A percentile compares a stretch with the other conserved stretches of the same genome.
Evolutionary conservation across 2,888 invertebrate genomes (phyloP).

Genomic region (Stictocephala bisonia): DNA sequence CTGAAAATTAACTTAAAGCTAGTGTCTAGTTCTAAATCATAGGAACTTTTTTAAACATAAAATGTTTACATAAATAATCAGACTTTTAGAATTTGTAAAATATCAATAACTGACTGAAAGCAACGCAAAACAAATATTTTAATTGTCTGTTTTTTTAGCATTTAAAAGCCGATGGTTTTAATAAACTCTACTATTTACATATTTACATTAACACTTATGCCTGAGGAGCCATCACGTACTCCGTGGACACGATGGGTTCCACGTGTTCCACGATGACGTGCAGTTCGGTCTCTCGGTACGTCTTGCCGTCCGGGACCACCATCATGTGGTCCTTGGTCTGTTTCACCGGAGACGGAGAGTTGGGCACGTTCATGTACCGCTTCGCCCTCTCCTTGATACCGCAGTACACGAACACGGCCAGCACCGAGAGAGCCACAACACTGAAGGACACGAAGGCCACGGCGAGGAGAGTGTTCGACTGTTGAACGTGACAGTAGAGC

Average conservation of each 20-base stretch:
- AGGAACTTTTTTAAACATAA: too few species aligned
- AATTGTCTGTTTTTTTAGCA: too few species aligned
- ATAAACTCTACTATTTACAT: too few species aligned
- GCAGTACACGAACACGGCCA: constrained; percentile 17
- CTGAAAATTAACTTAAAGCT: too few species aligned
- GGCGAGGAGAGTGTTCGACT: constrained; percentile 15
- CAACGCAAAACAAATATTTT: too few species aligned
- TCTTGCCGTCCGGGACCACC: constrained; percentile 83
- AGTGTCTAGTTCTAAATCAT: too few species aligned
- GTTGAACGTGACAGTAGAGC: constrained; percentile 25
- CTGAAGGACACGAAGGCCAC: constrained; percentile 20
- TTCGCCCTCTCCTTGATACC: constrained; percentile 42
- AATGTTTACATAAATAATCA: too few species aligned
- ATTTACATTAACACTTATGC: too few species aligned
- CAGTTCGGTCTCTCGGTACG: constrained; percentile 87
- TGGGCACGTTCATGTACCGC: constrained; percentile 57
- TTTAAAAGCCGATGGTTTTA: too few species aligned
- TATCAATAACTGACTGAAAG: too few species aligned
- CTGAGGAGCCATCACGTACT: constrained; percentile 29
- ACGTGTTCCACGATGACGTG: constrained; percentile 88
- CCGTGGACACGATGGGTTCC: constrained; percentile 68
- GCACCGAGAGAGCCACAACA: constrained; percentile 20
- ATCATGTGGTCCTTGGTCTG: constrained; percentile 63
- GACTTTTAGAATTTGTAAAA: too few species aligned
- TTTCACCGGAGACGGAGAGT: constrained; percentile 49